A percentile compares a stretch with the other conserved stretches of the same genome.
phyloP scores from a whole-genome alignment of 2,888 invertebrate genomes.

The Drosophila neotestacea region DNA sequence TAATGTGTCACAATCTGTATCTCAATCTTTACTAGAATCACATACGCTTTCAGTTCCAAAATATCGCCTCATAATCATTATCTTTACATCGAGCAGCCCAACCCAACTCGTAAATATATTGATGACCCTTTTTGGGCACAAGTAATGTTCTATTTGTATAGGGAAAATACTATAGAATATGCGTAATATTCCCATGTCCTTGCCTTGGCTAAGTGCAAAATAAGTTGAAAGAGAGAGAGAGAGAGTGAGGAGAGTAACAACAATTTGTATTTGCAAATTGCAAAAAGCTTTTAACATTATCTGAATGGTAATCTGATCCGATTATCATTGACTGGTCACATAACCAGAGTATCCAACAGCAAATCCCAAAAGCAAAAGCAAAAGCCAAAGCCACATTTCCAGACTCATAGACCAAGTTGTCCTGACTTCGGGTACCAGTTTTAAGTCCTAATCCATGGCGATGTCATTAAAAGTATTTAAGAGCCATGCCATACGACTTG shows the following conservation, averaged over 20 bases:
- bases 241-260: slow-evolving; percentile 43
- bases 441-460: slow-evolving; percentile 67
- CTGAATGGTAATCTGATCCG: slow-evolving; percentile 76
- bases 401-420: slow-evolving; percentile 22
- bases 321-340: slow-evolving; percentile 77
- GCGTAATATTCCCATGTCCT: slow-evolving; percentile 33
- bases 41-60: slow-evolving; percentile 5
- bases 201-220: slow-evolving; percentile 61
- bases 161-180: slow-evolving; percentile 5
- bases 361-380: slow-evolving; percentile 19
- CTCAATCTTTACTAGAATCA: slow-evolving; percentile 13
- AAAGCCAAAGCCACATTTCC: slow-evolving; percentile 2
- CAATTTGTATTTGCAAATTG: slow-evolving; percentile 78
- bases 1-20: slow-evolving; percentile 3
- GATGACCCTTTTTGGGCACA: slow-evolving; percentile 37
- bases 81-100: slow-evolving; percentile 17
- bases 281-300: slow-evolving; percentile 79
- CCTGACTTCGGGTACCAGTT: slow-evolving; percentile 31
- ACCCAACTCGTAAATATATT: slow-evolving; percentile 36
- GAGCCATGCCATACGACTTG: slow-evolving; percentile 44
- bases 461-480: slow-evolving; percentile 78
- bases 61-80: slow-evolving; percentile 15
- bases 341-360: slow-evolving; percentile 40
- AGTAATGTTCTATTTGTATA: slow-evolving; percentile 44
- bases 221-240: slow-evolving; percentile 23